Evolutionary conservation across 2,888 invertebrate species (phyloP).

Genomic region (Charanyca ferruginea): DNA sequence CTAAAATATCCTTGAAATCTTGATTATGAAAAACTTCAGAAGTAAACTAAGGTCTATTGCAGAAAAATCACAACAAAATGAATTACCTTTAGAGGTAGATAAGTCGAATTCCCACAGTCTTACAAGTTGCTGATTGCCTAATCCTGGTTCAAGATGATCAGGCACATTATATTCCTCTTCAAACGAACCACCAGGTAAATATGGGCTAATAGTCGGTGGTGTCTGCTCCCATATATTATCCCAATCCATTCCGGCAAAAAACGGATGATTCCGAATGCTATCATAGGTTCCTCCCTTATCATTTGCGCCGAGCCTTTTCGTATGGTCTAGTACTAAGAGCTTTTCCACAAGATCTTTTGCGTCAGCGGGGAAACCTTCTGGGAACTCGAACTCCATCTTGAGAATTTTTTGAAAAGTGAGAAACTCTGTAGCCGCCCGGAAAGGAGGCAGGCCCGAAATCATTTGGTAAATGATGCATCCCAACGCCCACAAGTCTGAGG

Average conservation of each 20-base stretch:
- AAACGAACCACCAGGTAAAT: slow-evolving; percentile 93
- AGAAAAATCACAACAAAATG: slow-evolving; percentile 17
- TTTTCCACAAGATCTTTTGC: slow-evolving; percentile 97
- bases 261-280: slow-evolving; percentile 96
- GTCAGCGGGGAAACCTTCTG: slow-evolving; percentile 96
- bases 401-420: slow-evolving; percentile 98
- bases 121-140: slow-evolving; percentile 95
- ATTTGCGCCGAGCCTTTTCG: slow-evolving; percentile 95
- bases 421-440: slow-evolving; percentile 98
- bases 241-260: slow-evolving; percentile 96
- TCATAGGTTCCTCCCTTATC: slow-evolving; percentile 94
- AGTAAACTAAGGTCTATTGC: not conserved
- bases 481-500: slow-evolving; percentile 99
- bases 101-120: slow-evolving; percentile 94
- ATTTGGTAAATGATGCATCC: slow-evolving; percentile 99
- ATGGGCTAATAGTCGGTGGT: slow-evolving; percentile 96
- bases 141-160: slow-evolving; percentile 96
- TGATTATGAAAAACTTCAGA: not conserved
- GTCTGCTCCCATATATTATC: slow-evolving; percentile 94
- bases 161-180: slow-evolving; percentile 94
- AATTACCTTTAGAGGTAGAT: slow-evolving; percentile 78
- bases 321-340: slow-evolving; percentile 95
- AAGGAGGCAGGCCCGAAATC: slow-evolving; percentile 98
- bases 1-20: not conserved
- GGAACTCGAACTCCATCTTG: slow-evolving; percentile 97